Evolutionary conservation across 1,140 invertebrate species (phyloP), one percentile per base, ranked within the genome.

Genomic region (Arion vulgaris): DNA sequence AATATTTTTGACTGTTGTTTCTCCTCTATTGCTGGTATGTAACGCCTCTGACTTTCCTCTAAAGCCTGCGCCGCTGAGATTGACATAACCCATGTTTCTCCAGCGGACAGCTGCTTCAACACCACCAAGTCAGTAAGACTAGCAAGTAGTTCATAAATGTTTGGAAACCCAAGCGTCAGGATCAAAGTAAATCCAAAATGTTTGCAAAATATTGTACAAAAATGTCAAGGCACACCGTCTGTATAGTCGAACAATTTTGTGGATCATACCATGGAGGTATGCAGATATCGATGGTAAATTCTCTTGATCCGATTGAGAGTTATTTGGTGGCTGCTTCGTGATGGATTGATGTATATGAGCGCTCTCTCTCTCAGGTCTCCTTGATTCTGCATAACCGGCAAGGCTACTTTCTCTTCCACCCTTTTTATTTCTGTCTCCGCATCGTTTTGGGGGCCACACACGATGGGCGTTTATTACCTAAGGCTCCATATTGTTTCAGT

Each of bases 201-300:
- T 78, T 78, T 86, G 17, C 72, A 80, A 83, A 87, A 90, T 45
- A 87, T 87, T 23, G 51, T 81, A 32, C 86, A 84, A 80, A 90
- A 89, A 49, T 86, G 83, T 85, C 4, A 87, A 66, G 17, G 81
- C 36, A 89, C 51, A 13, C 88, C 87, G 66, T 85, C 73, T 75
- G 81, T 53, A 17, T 86, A 84, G 41, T 32, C 87, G 84, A 13
- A 90, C 51, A 73, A 86, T 83, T n/a, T 45, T 34, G 23, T 32
- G 49, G 36, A 88, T 84, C 41, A 5, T 9, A 23, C 26, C 51
- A 4, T n/a, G n/a, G 2, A 57, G 51, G 19, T 57, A 57, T 57
- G 26, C 15, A 4, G 26, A 23, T 2, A 26, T 17, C 4, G 19
- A 19, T 57, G 51, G 51, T 23, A 45, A 7, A 45, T 45, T 45